Evolutionary conservation across 1,140 invertebrate genomes (phyloP).

Genomic region (Wasmannia auropunctata): DNA sequence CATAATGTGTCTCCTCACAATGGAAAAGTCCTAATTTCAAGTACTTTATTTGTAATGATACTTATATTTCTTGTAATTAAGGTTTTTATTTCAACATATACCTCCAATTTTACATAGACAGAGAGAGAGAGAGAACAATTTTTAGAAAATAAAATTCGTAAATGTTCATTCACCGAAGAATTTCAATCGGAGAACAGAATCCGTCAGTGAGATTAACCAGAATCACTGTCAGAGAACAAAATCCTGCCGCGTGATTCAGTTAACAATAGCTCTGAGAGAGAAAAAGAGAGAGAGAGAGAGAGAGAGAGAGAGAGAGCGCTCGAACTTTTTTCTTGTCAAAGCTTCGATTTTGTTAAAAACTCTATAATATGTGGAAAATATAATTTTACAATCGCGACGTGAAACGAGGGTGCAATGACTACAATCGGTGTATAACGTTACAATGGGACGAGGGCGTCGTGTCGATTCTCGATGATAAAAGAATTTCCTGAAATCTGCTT

Average conservation of each 20-base stretch:
- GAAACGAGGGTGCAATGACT: not conserved
- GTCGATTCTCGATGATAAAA: not conserved
- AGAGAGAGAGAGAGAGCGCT: too few species aligned
- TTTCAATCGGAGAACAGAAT: constrained; percentile 24
- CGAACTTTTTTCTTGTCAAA: not conserved
- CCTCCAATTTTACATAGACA: too few species aligned
- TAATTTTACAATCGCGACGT: not conserved
- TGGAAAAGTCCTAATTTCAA: too few species aligned
- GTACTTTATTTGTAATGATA: too few species aligned
- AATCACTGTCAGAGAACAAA: constrained; percentile 9
- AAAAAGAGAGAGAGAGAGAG: too few species aligned
- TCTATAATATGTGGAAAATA: not conserved
- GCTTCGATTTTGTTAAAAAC: not conserved
- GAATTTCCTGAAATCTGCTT: not conserved
- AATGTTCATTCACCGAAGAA: not conserved
- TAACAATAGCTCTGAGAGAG: not conserved
- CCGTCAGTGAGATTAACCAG: constrained; percentile 34
- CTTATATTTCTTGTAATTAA: too few species aligned
- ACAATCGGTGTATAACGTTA: not conserved
- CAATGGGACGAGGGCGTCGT: not conserved
- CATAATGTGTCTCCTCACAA: too few species aligned
- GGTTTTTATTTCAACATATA: too few species aligned
- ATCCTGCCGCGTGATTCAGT: constrained; percentile 12
- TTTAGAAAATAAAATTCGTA: constrained; percentile 13
- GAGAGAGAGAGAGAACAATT: not conserved